Conservation (phyloP, 2,113 vertebrate genomes). For the Gorsachius goisagi region DNA sequence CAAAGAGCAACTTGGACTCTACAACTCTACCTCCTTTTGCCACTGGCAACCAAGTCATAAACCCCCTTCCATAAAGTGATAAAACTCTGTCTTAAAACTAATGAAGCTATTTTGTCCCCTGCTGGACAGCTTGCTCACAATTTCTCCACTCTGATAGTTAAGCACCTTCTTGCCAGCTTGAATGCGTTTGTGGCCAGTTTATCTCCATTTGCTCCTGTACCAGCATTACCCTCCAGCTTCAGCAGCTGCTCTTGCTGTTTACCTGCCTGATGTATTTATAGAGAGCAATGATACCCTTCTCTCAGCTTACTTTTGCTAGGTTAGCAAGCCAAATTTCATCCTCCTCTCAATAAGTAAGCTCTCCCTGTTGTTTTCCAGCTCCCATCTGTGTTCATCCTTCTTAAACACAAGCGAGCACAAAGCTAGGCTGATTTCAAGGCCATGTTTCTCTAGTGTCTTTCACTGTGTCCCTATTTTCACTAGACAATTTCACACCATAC, state of each 20-base stretch:
- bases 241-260: neutral
- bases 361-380: neutral
- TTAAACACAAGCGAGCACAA: neutral
- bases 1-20: neutral
- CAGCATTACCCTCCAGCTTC: neutral
- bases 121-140: neutral
- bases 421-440: fast-evolving
- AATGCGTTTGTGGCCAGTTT: neutral
- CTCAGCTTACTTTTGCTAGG: neutral
- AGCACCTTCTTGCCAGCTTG: neutral
- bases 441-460: neutral
- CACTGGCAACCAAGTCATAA: neutral
- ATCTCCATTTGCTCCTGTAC: neutral
- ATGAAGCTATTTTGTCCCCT: neutral
- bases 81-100: neutral
- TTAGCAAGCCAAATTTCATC: neutral
- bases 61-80: neutral
- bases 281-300: neutral
- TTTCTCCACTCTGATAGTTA: neutral
- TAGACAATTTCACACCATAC: neutral
- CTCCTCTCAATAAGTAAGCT: neutral
- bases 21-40: neutral
- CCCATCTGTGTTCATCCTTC: neutral
- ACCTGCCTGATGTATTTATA: neutral
- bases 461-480: neutral